A percentile compares a stretch with the other conserved stretches of the same genome.
Evolutionary conservation across 2,113 vertebrate genomes (phyloP).

Genomic region (Clarias macrocephalus): DNA sequence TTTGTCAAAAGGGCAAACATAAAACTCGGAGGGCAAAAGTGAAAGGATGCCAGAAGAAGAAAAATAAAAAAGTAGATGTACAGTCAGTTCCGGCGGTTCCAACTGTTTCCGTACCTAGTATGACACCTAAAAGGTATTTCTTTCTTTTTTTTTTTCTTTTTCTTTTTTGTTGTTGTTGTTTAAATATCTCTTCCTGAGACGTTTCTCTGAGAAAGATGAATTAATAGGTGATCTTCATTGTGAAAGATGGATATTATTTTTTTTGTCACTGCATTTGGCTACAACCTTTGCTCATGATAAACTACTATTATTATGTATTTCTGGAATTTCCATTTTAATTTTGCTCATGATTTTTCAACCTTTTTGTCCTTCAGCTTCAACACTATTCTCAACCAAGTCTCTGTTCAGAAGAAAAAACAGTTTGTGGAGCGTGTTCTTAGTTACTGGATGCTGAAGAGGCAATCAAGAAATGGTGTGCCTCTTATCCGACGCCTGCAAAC

Average conservation of each 20-base stretch:
- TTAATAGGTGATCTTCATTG: background rate
- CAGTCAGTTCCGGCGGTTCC: slow-evolving; percentile 78
- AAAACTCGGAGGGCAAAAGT: slow-evolving; percentile 76
- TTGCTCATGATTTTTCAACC: background rate
- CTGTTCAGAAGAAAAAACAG: slow-evolving; percentile 90
- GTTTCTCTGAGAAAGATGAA: background rate
- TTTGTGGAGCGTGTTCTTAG: slow-evolving; percentile 92
- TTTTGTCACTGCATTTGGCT: background rate
- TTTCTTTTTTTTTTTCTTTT: background rate
- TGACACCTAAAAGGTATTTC: slow-evolving; percentile 90
- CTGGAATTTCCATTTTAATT: background rate
- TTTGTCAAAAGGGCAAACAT: slow-evolving; percentile 80
- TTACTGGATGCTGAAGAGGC: slow-evolving; percentile 96
- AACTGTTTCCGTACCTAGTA: slow-evolving; percentile 83
- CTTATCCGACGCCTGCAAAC: slow-evolving; percentile 92
- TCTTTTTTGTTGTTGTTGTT: background rate
- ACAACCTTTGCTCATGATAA: background rate
- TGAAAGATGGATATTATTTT: background rate
- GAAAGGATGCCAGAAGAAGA: slow-evolving; percentile 86
- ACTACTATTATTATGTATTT: background rate
- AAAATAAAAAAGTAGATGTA: slow-evolving; percentile 78
- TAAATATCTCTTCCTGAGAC: background rate
- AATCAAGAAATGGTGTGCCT: slow-evolving; percentile 92
- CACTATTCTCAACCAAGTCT: slow-evolving; percentile 95
- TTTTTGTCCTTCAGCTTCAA: slow-evolving; percentile 77